A percentile compares a stretch with the other conserved stretches of the same genome.
Evolutionary conservation across 2,888 invertebrate species (phyloP).

Genomic region (Sinopyrophorus schimmeli): DNA sequence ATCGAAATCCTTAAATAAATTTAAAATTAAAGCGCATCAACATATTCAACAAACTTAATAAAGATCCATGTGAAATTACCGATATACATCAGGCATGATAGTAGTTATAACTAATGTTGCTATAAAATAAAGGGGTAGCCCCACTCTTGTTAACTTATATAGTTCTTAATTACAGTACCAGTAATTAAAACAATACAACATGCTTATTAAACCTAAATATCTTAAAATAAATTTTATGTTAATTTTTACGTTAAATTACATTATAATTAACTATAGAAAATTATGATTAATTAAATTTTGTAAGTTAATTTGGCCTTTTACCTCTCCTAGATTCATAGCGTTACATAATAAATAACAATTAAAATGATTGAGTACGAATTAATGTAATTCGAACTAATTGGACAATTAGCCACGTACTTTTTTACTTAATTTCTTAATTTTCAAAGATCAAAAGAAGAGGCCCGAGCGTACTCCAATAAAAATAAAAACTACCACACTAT

Average conservation of each 20-base stretch:
- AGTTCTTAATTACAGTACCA: constrained; percentile 44
- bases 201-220: constrained; percentile 46
- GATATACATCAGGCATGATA: constrained; percentile 1
- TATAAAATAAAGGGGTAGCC: constrained; percentile 8
- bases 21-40: too few species aligned
- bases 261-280: constrained; percentile 31
- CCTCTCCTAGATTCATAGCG: constrained; percentile 4
- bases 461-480: constrained; percentile 3
- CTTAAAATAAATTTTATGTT: constrained; percentile 47
- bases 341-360: constrained; percentile 19
- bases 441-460: constrained; percentile 17
- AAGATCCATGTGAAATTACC: constrained; percentile 4
- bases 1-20: too few species aligned
- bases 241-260: constrained; percentile 31
- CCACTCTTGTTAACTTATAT: constrained; percentile 26
- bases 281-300: constrained; percentile 33
- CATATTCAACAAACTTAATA: too few species aligned
- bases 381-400: constrained; percentile 16
- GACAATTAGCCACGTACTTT: constrained; percentile 8
- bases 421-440: constrained; percentile 17
- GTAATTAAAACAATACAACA: constrained; percentile 47
- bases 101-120: not conserved
- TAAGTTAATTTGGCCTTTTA: constrained; percentile 10
- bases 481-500: too few species aligned
- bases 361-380: constrained; percentile 18